Conservation (phyloP, 2,797 vertebrate genomes). For the Macropus fuliginosus region DNA sequence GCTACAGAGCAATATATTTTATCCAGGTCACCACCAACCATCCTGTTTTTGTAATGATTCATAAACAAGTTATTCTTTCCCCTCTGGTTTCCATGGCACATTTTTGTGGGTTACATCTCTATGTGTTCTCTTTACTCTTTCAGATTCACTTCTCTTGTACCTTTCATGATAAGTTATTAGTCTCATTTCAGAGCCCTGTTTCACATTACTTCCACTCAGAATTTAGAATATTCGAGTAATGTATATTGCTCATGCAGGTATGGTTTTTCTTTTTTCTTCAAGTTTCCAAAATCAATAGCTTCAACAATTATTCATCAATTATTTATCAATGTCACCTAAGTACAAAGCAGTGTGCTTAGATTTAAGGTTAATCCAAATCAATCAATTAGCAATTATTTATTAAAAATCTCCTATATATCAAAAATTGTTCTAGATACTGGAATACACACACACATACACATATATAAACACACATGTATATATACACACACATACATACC, state of each 20-base stretch:
- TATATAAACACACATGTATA: no score
- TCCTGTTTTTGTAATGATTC: neutral
- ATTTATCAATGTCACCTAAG: neutral
- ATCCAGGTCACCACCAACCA: conserved; percentile 15
- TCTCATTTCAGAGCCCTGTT: neutral
- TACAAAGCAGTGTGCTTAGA: neutral
- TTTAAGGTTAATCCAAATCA: neutral
- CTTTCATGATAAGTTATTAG: neutral
- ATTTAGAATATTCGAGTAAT: neutral
- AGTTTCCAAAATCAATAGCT: neutral
- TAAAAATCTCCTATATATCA: neutral
- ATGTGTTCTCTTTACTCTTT: neutral
- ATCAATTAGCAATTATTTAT: neutral
- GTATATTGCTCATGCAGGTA: neutral
- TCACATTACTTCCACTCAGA: conserved; percentile 7
- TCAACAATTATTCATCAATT: neutral
- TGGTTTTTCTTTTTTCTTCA: neutral
- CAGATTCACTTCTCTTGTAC: neutral
- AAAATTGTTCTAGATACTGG: neutral
- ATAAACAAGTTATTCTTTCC: neutral
- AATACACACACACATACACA: neutral
- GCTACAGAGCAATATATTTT: conserved; percentile 1
- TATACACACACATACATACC: no score
- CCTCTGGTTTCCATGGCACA: neutral
- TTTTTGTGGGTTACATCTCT: neutral